Evolutionary conservation across 2,113 vertebrate genomes (phyloP), one percentile per base, ranked within the genome.

Genomic region (Microtus pennsylvanicus): DNA sequence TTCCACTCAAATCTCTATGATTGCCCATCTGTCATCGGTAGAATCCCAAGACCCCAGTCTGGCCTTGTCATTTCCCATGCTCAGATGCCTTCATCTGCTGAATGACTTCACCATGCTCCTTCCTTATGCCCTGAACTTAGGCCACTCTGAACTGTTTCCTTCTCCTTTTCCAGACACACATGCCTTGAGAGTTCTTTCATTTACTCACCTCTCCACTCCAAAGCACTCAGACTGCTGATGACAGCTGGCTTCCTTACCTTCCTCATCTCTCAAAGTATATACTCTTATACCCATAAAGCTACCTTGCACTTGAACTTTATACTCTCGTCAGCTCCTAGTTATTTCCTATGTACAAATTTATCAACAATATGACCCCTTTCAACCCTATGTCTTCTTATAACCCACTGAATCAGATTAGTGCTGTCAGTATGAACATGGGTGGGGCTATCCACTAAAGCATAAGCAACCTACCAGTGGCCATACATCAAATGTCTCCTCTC

Each of bases 181-280:
- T 2, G 26, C 0, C 47, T 28, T 0, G 11, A 0, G 19, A 30
- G 63, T 7, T 69, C 58, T n/a, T 6, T 14, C 1, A 26, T 14
- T 12, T 61, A 80, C 19, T 14, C 7, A 30, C 5, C 50, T 89
- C 22, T 75, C 82, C 3, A 35, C 6, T 1, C 22, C 35, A 22
- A 11, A 45, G 19, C 28, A 69, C 24, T 35, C 17, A n/a, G 28
- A 16, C 70, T 50, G 17, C 55, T 12, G 38, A 21, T 3, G 17
- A 16, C 24, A 30, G 42, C 12, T 50, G 1, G n/a, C 19, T 77
- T 70, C 28, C 38, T 78, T 9, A 9, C 4, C 10, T 45, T 33
- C 42, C 70, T 28, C 35, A 24, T 11, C 17, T 45, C 5, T 63
- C 65, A 11, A 63, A 6, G 21, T 33, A 19, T 61, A 75, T 6